Conservation (phyloP, 2,113 vertebrate genomes). For the Morone saxatilis region DNA sequence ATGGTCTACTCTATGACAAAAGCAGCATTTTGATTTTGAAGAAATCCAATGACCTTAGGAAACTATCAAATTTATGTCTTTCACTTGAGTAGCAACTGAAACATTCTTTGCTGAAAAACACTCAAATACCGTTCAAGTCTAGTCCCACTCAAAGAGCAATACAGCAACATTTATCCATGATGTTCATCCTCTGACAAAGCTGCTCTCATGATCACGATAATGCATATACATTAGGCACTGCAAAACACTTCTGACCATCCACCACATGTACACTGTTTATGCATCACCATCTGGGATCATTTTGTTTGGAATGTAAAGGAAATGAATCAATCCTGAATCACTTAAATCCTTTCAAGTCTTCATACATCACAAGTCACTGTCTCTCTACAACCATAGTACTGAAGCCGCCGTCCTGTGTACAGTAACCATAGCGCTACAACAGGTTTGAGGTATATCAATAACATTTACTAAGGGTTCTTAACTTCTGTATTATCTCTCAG, state of each 20-base stretch:
- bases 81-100: neutral
- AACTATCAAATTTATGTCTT: constrained; percentile 8
- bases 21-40: constrained; percentile 16
- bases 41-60: constrained; percentile 32
- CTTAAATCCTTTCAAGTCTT: constrained; percentile 12
- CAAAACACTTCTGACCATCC: constrained; percentile 22
- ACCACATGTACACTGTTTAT: constrained; percentile 20
- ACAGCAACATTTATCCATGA: neutral
- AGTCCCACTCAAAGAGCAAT: neutral
- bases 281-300: constrained; percentile 44
- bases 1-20: constrained; percentile 31
- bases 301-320: constrained; percentile 55
- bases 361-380: neutral
- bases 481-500: neutral
- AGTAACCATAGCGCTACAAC: neutral
- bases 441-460: too few species aligned
- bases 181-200: neutral
- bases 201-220: constrained; percentile 10
- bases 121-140: neutral
- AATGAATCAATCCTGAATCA: constrained; percentile 3
- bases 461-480: neutral
- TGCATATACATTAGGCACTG: constrained; percentile 1
- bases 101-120: too few species aligned
- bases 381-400: neutral
- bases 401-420: neutral